Percentiles rank a stretch among this genome's conserved stretches.
These are phyloP conservation scores for Dendroctonus valens DNA, from an alignment of 1,140 invertebrate genomes.

Conservation along the genomic window DNA sequence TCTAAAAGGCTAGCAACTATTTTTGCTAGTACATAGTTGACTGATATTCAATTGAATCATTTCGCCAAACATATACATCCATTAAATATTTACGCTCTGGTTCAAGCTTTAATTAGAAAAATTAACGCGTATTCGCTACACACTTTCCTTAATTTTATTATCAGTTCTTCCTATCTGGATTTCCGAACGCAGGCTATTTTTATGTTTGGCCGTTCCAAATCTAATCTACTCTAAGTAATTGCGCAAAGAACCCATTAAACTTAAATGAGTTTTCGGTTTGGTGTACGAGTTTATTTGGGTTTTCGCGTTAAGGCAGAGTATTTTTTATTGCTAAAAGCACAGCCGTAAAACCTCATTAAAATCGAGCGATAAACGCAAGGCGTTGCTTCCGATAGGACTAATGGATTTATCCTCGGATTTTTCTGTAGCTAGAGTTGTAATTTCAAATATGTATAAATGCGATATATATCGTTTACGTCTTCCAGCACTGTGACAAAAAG, in stretches of 20 bases:
- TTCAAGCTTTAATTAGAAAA: no score
- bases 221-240: conserved; percentile 27
- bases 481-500: no score
- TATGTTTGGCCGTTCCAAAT: conserved; percentile 23
- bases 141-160: conserved; percentile 18
- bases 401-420: conserved; percentile 20
- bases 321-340: conserved; percentile 31
- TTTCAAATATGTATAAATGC: conserved; percentile 9
- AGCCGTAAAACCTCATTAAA: conserved; percentile 33
- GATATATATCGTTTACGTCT: no score
- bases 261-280: conserved; percentile 30
- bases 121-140: neutral
- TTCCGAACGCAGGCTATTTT: conserved; percentile 14
- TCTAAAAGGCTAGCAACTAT: no score
- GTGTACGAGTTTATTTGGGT: conserved; percentile 30
- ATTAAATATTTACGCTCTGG: no score
- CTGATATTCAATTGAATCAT: no score
- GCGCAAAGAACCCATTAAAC: conserved; percentile 30
- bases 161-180: conserved; percentile 15
- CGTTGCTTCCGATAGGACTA: conserved; percentile 20
- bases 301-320: conserved; percentile 14
- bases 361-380: conserved; percentile 24
- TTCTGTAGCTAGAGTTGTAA: conserved; percentile 3
- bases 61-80: no score
- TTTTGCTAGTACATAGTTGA: no score